These are phyloP conservation scores for Poecile montanus DNA, from an alignment of 2,797 vertebrate species.

Conservation along the genomic window DNA sequence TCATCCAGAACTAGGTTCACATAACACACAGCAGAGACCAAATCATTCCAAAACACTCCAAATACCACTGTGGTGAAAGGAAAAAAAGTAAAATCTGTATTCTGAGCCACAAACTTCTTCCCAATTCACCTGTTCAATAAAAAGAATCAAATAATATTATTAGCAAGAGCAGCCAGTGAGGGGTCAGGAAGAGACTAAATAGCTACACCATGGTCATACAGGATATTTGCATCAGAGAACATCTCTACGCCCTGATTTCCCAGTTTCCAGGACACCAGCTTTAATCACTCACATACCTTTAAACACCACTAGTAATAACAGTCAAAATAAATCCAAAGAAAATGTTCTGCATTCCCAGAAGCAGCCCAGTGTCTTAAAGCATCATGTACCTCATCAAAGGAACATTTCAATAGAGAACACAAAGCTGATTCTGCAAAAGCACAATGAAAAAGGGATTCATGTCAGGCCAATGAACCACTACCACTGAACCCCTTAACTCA, in stretches of 20 bases:
- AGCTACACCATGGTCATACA: neutral
- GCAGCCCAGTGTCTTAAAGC: neutral
- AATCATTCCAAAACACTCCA: neutral
- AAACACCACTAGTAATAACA: neutral
- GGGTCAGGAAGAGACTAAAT: neutral
- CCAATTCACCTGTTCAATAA: neutral
- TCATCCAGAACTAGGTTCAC: neutral
- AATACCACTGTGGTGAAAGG: neutral
- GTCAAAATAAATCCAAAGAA: neutral
- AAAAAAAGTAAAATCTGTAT: neutral
- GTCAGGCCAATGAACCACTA: neutral
- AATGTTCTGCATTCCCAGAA: neutral
- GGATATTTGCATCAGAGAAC: neutral
- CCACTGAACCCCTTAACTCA: neutral
- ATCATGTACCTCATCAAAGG: neutral
- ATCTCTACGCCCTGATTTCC: neutral
- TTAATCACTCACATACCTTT: neutral
- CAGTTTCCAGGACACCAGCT: neutral
- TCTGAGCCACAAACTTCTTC: neutral
- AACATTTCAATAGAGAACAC: neutral
- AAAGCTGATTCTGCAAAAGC: neutral
- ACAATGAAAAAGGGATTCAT: neutral
- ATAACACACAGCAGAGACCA: neutral
- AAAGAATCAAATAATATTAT: constrained; percentile 14
- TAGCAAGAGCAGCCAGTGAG: neutral